These are phyloP conservation scores for Sciurus carolinensis DNA, from an alignment of 2,797 vertebrate genomes.

Conservation along the genomic window DNA sequence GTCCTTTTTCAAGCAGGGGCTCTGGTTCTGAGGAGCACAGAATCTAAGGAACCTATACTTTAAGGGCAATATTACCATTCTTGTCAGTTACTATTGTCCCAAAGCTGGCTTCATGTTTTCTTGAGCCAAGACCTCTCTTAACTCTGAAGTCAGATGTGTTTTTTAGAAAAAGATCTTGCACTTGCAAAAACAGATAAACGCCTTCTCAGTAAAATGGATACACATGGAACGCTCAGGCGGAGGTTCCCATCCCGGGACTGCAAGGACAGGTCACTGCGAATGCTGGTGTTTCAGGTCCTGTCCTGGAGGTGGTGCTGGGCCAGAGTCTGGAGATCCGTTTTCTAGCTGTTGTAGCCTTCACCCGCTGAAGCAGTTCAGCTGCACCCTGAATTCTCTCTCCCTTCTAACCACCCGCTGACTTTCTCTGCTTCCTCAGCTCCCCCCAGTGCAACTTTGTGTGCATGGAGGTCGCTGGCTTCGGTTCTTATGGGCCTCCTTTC, in stretches of 20 bases:
- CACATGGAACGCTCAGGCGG: background rate
- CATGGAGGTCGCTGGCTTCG: background rate
- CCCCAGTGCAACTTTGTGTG: rapidly evolving
- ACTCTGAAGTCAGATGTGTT: background rate
- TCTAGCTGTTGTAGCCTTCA: background rate
- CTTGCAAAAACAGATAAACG: background rate
- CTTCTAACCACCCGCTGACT: background rate
- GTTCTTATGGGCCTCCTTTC: background rate
- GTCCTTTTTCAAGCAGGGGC: background rate
- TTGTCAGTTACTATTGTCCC: background rate
- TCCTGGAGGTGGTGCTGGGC: background rate
- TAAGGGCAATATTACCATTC: background rate
- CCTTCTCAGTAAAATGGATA: background rate
- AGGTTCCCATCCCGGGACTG: background rate
- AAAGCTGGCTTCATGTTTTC: background rate
- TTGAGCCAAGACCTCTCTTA: background rate
- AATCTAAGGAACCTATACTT: background rate
- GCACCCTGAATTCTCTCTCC: background rate
- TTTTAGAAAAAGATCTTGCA: background rate
- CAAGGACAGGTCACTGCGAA: background rate
- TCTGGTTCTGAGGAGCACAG: background rate
- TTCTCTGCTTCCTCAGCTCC: background rate
- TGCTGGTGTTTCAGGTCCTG: rapidly evolving
- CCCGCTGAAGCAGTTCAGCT: rapidly evolving
- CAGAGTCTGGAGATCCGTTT: background rate